Evolutionary conservation across 2,797 vertebrate genomes (phyloP), one percentile per base, ranked within the genome.

Genomic region (Pseudopleuronectes americanus): DNA sequence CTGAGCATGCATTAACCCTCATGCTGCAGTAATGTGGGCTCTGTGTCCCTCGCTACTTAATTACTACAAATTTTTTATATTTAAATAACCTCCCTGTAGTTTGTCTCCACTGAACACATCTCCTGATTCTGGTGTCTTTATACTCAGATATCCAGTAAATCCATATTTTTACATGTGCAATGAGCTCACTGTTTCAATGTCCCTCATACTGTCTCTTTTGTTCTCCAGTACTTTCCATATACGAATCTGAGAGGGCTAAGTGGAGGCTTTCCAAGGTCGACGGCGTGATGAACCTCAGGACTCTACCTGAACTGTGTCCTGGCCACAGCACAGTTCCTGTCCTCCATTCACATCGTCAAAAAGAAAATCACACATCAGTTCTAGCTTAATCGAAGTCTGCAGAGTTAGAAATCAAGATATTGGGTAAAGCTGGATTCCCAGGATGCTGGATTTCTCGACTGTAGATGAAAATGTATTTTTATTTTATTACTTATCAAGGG

Each of bases 171-270:
- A 31, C 36, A 64, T 67, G 69, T 4, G 68, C 19, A 10, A 1
- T 60, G 12, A 54, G 16, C 2, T 7, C 13, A 10, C 9, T 48
- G 56, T 70, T 59, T 68, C 57, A 66, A 6, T 45, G 22, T 57
- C 19, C 6, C 26, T 83, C 9, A 55, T 66, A 45, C 45, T 65
- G 6, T 81, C 9, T 76, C 12, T 74, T 80, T 60, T 87, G 67
- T 68, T 60, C 84, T 90, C 7, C 84, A 99, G 98, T 92, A 99
- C 97, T 69, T 99, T 99, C 82, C 98, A 99, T 86, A 96, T 99
- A 94, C 94, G 98, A 87, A 98, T 99, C 92, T 99, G 92, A 99
- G 84, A 85, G 63, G 63, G 53, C 77, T 84, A 53, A 22, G 31
- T 48, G 64, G 71, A 71, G 71, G 57, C 47, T 23, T 77, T 78